These are phyloP conservation scores for Oreamnos americanus DNA, from an alignment of 2,113 vertebrate species.

Conservation along the genomic window DNA sequence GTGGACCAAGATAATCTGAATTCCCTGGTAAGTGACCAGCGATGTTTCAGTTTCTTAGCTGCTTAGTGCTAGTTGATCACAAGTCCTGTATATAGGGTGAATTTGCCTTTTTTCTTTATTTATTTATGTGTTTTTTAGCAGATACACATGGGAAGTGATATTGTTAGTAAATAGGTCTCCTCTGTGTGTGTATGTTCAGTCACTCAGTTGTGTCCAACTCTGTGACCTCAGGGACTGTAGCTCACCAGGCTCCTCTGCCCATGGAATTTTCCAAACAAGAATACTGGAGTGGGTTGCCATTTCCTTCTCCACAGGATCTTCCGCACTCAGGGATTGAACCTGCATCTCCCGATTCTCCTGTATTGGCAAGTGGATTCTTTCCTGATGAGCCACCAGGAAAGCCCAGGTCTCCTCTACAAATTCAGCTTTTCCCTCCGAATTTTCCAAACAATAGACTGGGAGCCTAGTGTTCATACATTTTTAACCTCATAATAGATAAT, in stretches of 20 bases:
- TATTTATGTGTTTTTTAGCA: too few relatives aligned
- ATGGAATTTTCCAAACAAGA: background rate
- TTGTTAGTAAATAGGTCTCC: background rate
- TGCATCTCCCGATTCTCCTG: background rate
- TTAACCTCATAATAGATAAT: background rate
- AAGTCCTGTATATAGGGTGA: background rate
- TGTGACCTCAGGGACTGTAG: background rate
- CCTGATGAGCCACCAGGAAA: background rate
- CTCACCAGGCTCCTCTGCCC: background rate
- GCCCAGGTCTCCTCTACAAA: background rate
- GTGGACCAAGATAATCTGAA: background rate
- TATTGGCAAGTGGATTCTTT: background rate
- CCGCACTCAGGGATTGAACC: fast-evolving
- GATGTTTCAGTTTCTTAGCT: background rate
- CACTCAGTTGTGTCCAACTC: background rate
- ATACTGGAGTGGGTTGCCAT: background rate
- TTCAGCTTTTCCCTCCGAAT: background rate
- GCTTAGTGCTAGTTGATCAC: background rate
- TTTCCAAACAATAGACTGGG: background rate
- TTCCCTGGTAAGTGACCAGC: background rate
- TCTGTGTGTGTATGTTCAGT: background rate
- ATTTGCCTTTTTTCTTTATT: background rate
- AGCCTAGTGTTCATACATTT: background rate
- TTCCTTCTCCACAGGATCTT: background rate
- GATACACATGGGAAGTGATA: background rate